These are phyloP conservation scores for Hoplodrina ambigua DNA, from an alignment of 2,888 invertebrate genomes.

Conservation along the genomic window DNA sequence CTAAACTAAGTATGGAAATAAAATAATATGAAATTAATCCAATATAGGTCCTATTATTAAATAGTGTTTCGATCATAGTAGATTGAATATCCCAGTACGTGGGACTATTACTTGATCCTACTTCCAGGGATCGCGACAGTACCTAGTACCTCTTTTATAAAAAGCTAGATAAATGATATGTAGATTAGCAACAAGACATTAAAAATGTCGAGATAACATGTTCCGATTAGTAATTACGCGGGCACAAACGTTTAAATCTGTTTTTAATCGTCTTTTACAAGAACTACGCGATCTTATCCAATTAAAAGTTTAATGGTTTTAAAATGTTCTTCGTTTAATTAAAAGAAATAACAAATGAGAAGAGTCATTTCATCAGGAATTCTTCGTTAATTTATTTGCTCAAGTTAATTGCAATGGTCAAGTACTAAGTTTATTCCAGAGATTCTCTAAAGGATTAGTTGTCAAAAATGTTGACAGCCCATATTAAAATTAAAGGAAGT, in stretches of 20 bases:
- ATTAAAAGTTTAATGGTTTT: slow-evolving; percentile 10
- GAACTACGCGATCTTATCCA: slow-evolving; percentile 22
- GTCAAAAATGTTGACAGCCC: slow-evolving; percentile 1
- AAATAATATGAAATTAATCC: too few relatives aligned
- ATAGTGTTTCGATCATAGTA: too few relatives aligned
- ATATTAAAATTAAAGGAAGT: neutral
- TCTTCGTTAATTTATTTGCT: slow-evolving; percentile 8
- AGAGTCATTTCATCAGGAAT: slow-evolving; percentile 3
- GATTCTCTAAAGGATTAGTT: neutral
- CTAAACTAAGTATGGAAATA: too few relatives aligned
- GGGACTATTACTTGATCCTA: too few relatives aligned
- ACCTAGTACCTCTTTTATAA: neutral
- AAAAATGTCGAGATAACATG: slow-evolving; percentile 1
- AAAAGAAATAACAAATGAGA: slow-evolving; percentile 21
- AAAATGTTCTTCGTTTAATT: slow-evolving; percentile 19
- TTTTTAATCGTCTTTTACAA: slow-evolving; percentile 31
- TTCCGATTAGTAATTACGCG: slow-evolving; percentile 23
- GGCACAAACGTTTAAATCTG: slow-evolving; percentile 18
- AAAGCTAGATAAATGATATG: slow-evolving; percentile 1
- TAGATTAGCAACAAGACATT: slow-evolving; percentile 20
- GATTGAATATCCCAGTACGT: too few relatives aligned
- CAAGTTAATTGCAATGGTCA: slow-evolving; percentile 8
- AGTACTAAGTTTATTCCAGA: neutral
- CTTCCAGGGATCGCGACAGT: neutral
- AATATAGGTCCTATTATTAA: too few relatives aligned